Conservation (phyloP, 64 coral and sea anemone genomes). For the Montipora cactus region DNA sequence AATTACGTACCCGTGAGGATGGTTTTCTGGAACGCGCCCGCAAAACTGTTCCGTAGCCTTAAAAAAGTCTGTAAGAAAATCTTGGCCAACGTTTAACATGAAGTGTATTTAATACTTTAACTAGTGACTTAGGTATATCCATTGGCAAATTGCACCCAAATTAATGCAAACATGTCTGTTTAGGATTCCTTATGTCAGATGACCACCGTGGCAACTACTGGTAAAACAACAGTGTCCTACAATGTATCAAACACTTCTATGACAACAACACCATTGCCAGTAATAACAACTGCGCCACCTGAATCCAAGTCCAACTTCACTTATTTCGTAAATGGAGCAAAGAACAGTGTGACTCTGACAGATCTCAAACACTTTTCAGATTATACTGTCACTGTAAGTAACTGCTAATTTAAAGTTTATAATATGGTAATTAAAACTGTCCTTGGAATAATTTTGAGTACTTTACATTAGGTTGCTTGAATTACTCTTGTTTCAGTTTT, state of each 20-base stretch:
- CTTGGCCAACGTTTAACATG: too few relatives aligned
- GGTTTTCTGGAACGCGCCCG: too few relatives aligned
- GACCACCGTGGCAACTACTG: neutral
- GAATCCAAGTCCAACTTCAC: neutral
- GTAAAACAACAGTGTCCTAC: neutral
- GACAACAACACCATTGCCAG: neutral
- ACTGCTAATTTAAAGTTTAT: neutral
- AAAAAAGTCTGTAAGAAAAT: too few relatives aligned
- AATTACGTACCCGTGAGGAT: too few relatives aligned
- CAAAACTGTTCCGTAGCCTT: too few relatives aligned
- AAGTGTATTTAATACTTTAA: too few relatives aligned
- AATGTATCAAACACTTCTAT: neutral
- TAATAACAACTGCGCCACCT: neutral
- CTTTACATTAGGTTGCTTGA: too few relatives aligned
- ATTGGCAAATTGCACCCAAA: too few relatives aligned
- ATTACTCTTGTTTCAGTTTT: too few relatives aligned
- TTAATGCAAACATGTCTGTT: neutral
- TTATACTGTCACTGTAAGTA: conserved; percentile 54
- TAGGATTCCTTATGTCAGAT: conserved; percentile 10
- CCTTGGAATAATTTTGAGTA: too few relatives aligned
- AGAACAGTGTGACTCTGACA: conserved; percentile 7
- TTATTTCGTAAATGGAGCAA: neutral
- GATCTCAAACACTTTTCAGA: conserved; percentile 72
- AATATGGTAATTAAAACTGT: too few relatives aligned
- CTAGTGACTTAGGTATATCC: too few relatives aligned